Conservation (phyloP, 2,888 invertebrate species). For the Saturnia japonica region DNA sequence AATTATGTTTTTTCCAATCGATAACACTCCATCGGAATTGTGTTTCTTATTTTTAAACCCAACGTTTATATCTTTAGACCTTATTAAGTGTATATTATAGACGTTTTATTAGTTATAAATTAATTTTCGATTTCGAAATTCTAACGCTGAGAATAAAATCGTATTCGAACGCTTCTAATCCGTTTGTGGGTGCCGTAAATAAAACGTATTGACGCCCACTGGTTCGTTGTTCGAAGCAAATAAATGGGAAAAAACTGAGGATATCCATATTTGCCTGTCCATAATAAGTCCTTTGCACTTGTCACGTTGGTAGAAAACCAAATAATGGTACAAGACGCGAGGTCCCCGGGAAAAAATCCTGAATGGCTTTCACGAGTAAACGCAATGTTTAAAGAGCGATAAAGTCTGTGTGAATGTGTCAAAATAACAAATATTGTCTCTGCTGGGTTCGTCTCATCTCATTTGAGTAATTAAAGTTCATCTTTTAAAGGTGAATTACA, state of each 20-base stretch:
- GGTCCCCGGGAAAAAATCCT: constrained; percentile 67
- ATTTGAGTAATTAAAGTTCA: constrained; percentile 59
- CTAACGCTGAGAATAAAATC: constrained; percentile 33
- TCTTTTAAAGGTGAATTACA: constrained; percentile 24
- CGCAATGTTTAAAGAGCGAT: constrained; percentile 76
- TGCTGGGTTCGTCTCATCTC: constrained; percentile 50
- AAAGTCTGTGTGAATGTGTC: constrained; percentile 81
- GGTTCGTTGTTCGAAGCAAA: constrained; percentile 52
- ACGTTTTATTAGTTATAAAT: constrained; percentile 22
- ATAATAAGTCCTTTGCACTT: constrained; percentile 75
- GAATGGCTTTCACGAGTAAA: constrained; percentile 77
- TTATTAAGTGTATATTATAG: constrained; percentile 17
- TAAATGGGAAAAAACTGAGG: constrained; percentile 40
- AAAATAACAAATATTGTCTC: constrained; percentile 80
- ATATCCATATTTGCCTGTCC: constrained; percentile 68
- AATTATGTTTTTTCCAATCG: constrained; percentile 18
- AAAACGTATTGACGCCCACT: constrained; percentile 53
- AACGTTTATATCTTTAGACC: constrained; percentile 15
- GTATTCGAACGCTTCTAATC: constrained; percentile 41
- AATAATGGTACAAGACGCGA: constrained; percentile 59
- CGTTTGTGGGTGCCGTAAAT: constrained; percentile 53
- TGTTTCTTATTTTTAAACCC: constrained; percentile 16
- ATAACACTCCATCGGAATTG: constrained; percentile 15
- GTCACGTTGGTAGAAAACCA: constrained; percentile 78
- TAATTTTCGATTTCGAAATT: constrained; percentile 22